Evolutionary conservation across 1,140 invertebrate species (phyloP).

Genomic region (Cryptotermes secundus): DNA sequence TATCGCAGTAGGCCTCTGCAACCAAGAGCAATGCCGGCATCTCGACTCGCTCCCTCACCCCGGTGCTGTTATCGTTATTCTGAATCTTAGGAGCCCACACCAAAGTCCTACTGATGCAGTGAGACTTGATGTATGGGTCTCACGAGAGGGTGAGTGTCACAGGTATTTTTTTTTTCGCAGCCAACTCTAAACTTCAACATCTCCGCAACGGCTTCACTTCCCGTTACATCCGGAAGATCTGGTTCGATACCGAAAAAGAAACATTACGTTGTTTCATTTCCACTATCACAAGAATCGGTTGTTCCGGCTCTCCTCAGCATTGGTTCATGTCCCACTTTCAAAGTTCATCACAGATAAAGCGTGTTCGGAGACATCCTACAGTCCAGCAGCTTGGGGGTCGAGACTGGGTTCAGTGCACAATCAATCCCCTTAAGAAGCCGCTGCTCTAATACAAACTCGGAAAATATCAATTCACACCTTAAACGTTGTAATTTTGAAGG

Average conservation of each 20-base stretch:
- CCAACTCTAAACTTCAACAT: not conserved
- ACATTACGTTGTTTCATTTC: not conserved
- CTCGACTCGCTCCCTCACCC: conserved; percentile 26
- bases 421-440: no score
- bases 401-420: no score
- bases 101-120: not conserved
- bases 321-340: no score
- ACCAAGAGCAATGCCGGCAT: not conserved
- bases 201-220: not conserved
- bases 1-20: conserved; percentile 42
- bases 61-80: conserved; percentile 43
- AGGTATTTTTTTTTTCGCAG: not conserved
- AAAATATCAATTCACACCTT: no score
- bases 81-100: conserved; percentile 39
- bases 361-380: no score
- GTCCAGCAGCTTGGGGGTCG: no score
- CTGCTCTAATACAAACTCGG: no score
- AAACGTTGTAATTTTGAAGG: no score
- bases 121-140: conserved; percentile 46
- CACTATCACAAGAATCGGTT: not conserved
- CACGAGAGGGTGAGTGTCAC: conserved; percentile 37
- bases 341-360: no score
- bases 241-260: not conserved
- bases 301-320: not conserved
- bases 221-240: not conserved